phyloP scores from a whole-genome alignment of 2,797 vertebrate species.

The Melanogrammus aeglefinus region DNA sequence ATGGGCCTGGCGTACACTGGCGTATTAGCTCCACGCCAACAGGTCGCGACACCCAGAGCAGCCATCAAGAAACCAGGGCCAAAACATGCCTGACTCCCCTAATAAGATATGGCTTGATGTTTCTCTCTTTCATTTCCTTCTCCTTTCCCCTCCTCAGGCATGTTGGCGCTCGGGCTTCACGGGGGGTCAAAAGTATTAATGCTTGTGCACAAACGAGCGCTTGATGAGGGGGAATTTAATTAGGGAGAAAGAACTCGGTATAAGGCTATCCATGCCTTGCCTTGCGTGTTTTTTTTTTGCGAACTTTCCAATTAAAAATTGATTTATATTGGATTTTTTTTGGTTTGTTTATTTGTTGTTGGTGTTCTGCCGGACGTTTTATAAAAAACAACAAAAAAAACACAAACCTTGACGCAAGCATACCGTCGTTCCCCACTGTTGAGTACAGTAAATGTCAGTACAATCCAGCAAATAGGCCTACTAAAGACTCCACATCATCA shows the following conservation, averaged over 20 bases:
- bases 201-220: constrained; percentile 69
- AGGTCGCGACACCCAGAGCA: constrained; percentile 82
- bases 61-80: constrained; percentile 82
- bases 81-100: constrained; percentile 79
- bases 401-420: neutral
- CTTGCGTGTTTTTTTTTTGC: constrained; percentile 35
- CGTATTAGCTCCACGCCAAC: constrained; percentile 88
- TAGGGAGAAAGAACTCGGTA: constrained; percentile 57
- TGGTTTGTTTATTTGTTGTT: neutral
- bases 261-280: constrained; percentile 51
- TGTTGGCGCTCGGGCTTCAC: constrained; percentile 66
- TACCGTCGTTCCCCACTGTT: neutral
- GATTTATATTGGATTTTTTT: neutral
- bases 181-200: constrained; percentile 78
- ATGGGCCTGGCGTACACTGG: constrained; percentile 78
- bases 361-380: neutral
- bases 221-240: constrained; percentile 76
- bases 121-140: constrained; percentile 72
- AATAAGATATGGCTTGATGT: constrained; percentile 79
- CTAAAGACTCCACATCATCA: neutral
- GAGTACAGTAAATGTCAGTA: neutral
- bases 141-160: constrained; percentile 64
- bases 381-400: neutral
- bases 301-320: neutral
- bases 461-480: neutral